Evolutionary conservation across 1,140 invertebrate species (phyloP).

Genomic region (Cydia splendana): DNA sequence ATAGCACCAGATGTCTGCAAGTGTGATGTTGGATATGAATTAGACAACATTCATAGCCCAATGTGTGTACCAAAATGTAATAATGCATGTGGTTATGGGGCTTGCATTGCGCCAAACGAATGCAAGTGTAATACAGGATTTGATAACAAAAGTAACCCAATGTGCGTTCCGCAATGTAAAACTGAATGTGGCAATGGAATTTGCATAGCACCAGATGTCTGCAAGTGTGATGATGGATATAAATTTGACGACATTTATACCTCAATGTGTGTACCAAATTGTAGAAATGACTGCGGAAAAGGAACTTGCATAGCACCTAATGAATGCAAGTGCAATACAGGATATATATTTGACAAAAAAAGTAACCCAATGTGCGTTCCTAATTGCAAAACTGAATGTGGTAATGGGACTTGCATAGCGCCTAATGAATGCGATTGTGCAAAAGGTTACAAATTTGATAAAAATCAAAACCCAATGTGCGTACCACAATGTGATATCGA

Average conservation of each 20-base stretch:
- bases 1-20: constrained; percentile 69
- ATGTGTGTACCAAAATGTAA: constrained; percentile 63
- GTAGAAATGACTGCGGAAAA: too few species aligned
- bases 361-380: constrained; percentile 55
- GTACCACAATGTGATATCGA: constrained; percentile 62
- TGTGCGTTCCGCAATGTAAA: constrained; percentile 66
- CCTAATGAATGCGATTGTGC: constrained; percentile 67
- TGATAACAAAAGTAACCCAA: constrained; percentile 31
- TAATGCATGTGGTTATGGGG: constrained; percentile 38
- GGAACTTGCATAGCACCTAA: constrained; percentile 11
- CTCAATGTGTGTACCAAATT: too few species aligned
- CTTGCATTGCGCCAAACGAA: constrained; percentile 55
- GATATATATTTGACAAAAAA: constrained; percentile 37
- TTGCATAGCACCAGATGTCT: constrained; percentile 71
- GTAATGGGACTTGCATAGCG: constrained; percentile 70
- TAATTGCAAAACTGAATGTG: constrained; percentile 61
- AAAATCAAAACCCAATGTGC: constrained; percentile 52
- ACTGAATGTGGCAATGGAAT: constrained; percentile 61
- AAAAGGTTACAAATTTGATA: neutral
- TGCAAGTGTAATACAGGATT: constrained; percentile 61
- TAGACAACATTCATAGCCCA: constrained; percentile 37
- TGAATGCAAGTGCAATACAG: constrained; percentile 37
- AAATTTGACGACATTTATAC: neutral
- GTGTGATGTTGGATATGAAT: neutral
- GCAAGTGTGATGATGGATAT: constrained; percentile 67